Percentiles rank a stretch among this genome's conserved stretches.
These are phyloP conservation scores for Ammodramus savannarum DNA, from an alignment of 2,113 vertebrate species.

Conservation along the genomic window DNA sequence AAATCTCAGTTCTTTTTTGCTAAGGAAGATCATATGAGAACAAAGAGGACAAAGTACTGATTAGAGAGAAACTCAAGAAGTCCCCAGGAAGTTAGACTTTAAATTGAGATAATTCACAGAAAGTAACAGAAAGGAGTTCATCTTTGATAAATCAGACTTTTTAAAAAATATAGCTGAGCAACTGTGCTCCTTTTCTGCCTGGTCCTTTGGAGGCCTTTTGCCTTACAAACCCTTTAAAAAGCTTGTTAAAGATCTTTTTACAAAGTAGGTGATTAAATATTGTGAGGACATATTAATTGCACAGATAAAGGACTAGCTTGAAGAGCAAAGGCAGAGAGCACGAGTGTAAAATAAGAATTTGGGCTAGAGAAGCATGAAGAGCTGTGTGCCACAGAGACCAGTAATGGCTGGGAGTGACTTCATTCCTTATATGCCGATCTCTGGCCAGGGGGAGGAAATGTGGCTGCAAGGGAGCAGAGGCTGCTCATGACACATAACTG, in stretches of 20 bases:
- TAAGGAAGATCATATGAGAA: neutral
- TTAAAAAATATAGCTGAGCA: neutral
- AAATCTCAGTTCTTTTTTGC: neutral
- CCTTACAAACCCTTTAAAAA: neutral
- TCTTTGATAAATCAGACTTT: neutral
- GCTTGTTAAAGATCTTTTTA: neutral
- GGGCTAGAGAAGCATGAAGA: neutral
- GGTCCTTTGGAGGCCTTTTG: neutral
- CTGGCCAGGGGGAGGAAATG: neutral
- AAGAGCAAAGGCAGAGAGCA: neutral
- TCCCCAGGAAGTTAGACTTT: neutral
- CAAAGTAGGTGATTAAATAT: neutral
- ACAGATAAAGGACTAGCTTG: neutral
- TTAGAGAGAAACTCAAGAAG: neutral
- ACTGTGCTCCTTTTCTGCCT: neutral
- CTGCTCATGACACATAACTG: slow-evolving; percentile 13
- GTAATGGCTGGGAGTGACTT: slow-evolving; percentile 40
- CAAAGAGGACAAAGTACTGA: fast-evolving
- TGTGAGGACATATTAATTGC: neutral
- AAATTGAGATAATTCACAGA: neutral
- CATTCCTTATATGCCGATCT: neutral
- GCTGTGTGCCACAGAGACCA: neutral
- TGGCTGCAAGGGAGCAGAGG: neutral
- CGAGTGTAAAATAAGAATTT: neutral
- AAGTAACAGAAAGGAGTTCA: neutral